Evolutionary conservation across 1,140 invertebrate genomes (phyloP), one percentile per base, ranked within the genome.

Genomic region (Chelonus insularis): DNA sequence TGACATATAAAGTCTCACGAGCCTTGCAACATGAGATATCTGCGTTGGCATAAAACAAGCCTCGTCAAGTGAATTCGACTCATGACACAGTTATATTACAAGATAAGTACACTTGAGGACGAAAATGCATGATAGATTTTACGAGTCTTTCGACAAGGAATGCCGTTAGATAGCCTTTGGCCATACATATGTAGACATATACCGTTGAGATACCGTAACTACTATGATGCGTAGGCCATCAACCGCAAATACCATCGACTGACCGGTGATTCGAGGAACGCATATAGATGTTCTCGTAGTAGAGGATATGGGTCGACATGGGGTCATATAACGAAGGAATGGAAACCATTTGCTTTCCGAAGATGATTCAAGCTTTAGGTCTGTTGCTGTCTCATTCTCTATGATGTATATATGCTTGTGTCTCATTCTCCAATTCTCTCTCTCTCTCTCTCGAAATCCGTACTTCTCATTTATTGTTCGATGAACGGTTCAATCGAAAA

Each of bases 301-400:
- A 43, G 9, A 57, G 63, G 73, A 76, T 75, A 72, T 77, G 73
- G 72, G 72, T 70, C 74, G 71, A 72, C 70, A 73, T 74, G 77
- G 76, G 78, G 76, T 79, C 78, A 72, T 64, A 65, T 79, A 81
- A 79, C 79, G 76, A 77, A 78, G 39, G 41, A 34, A 79, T 62
- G 58, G 65, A 16, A 57, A 62, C 58, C 64, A 62, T 63, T 71
- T 52, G 67, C 67, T 60, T 72, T 52, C 57, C 67, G 56, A 65
- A 68, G 54, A 59, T 55, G 65, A 69, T 69, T 55, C 37, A 62
- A 29, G 32, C 57, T 67, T 65, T 36, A 20, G 52, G 34, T 32
- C 34, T 18, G 21, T 32, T 47, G 51, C 34, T 58, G 18, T 50
- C 29, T 25, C 16, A 25, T 45, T 25, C 21, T 32, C 39, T 45